phyloP scores from a whole-genome alignment of 2,888 invertebrate species.

The Masnerella sp. region DNA sequence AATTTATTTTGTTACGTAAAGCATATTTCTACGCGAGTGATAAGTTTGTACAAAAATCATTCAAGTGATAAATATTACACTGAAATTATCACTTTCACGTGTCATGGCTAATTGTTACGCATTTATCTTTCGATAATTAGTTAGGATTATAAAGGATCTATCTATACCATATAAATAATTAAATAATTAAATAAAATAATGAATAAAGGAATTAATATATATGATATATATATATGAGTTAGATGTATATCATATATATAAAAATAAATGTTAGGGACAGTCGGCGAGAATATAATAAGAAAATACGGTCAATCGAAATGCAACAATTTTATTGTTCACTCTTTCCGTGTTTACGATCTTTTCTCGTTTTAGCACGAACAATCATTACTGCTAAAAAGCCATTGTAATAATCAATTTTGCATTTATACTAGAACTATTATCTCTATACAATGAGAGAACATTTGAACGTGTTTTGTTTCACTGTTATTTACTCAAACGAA shows the following conservation, averaged over 20 bases:
- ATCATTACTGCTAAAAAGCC: too few relatives aligned
- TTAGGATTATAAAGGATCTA: slow-evolving; percentile 64
- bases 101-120: slow-evolving; percentile 62
- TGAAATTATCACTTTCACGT: slow-evolving; percentile 49
- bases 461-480: not conserved
- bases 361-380: too few relatives aligned
- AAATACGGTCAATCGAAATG: too few relatives aligned
- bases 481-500: slow-evolving; percentile 2
- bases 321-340: too few relatives aligned
- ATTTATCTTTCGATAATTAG: slow-evolving; percentile 63
- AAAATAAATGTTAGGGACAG: slow-evolving; percentile 17
- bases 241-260: slow-evolving; percentile 10
- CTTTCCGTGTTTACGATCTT: too few relatives aligned
- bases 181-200: slow-evolving; percentile 45
- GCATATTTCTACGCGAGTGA: slow-evolving; percentile 27
- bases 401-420: too few relatives aligned
- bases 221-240: not conserved
- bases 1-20: slow-evolving; percentile 40
- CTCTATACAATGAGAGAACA: too few relatives aligned
- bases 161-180: slow-evolving; percentile 56
- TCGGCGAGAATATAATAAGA: too few relatives aligned
- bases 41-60: slow-evolving; percentile 45
- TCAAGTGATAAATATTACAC: slow-evolving; percentile 20
- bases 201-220: slow-evolving; percentile 21
- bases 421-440: too few relatives aligned